These are phyloP conservation scores for Polietes domitor DNA, from an alignment of 2,888 invertebrate genomes.

Conservation along the genomic window DNA sequence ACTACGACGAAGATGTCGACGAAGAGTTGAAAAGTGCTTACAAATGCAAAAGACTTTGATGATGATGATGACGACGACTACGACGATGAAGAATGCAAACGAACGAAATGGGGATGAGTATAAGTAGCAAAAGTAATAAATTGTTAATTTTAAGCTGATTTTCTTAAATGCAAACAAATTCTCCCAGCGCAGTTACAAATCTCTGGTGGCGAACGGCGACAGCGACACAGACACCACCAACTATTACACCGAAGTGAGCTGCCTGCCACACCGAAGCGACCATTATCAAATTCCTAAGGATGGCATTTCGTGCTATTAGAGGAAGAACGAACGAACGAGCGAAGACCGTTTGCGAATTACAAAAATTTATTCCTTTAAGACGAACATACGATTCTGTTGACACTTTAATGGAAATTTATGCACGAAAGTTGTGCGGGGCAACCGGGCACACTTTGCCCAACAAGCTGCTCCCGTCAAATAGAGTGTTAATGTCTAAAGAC, in stretches of 20 bases:
- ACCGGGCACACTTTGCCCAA: not conserved
- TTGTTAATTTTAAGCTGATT: slow-evolving; percentile 68
- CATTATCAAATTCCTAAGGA: not conserved
- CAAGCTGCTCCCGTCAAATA: not conserved
- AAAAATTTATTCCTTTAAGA: slow-evolving; percentile 1
- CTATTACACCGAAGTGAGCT: not conserved
- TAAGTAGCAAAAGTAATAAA: slow-evolving; percentile 65
- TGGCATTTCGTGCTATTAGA: not conserved
- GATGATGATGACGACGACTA: not conserved
- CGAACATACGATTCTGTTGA: not conserved
- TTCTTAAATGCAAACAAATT: slow-evolving; percentile 44
- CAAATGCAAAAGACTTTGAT: slow-evolving; percentile 54
- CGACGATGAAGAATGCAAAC: slow-evolving; percentile 34
- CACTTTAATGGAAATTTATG: slow-evolving; percentile 11
- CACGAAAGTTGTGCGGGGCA: not conserved
- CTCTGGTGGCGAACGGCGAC: not conserved
- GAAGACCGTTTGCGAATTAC: not conserved
- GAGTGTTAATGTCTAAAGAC: slow-evolving; percentile 1
- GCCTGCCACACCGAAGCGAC: not conserved
- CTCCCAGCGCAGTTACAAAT: slow-evolving; percentile 35
- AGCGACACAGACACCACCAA: not conserved
- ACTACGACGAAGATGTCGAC: slow-evolving; percentile 6
- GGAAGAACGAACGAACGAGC: too few species aligned
- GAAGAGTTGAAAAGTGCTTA: slow-evolving; percentile 61
- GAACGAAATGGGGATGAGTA: slow-evolving; percentile 26